Evolutionary conservation across 2,888 invertebrate species (phyloP).

Genomic region (Bibio marci): DNA sequence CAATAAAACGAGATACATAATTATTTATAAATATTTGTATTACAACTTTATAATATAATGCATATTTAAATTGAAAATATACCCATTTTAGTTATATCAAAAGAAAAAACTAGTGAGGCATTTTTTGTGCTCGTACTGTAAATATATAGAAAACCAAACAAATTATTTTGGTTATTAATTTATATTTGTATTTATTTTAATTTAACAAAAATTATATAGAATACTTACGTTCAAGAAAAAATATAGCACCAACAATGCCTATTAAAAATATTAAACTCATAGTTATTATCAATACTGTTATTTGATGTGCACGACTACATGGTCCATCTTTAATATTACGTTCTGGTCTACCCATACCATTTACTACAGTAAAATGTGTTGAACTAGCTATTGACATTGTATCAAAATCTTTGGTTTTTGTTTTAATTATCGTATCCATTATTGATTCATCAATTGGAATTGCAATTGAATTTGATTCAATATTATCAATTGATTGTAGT

Average conservation of each 20-base stretch:
- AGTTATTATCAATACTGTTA: slow-evolving; percentile 63
- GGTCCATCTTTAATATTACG: slow-evolving; percentile 49
- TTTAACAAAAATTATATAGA: slow-evolving; percentile 1
- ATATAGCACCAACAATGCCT: slow-evolving; percentile 63
- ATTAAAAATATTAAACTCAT: slow-evolving; percentile 69
- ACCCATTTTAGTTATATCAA: no score
- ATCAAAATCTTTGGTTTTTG: slow-evolving; percentile 38
- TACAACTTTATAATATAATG: no score
- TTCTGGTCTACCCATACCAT: slow-evolving; percentile 47
- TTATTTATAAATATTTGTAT: no score
- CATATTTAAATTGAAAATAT: no score
- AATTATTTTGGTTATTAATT: background rate
- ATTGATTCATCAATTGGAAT: background rate
- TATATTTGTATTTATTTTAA: background rate
- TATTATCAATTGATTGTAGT: background rate
- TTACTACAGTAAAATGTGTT: slow-evolving; percentile 74
- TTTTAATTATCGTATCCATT: no score
- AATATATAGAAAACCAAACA: slow-evolving; percentile 16
- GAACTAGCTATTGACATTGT: slow-evolving; percentile 65
- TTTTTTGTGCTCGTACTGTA: slow-evolving; percentile 36
- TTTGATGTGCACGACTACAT: slow-evolving; percentile 58
- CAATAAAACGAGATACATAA: no score
- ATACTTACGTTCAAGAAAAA: slow-evolving; percentile 69
- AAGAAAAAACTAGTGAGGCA: slow-evolving; percentile 29
- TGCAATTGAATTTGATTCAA: background rate